Percentiles rank a stretch among this genome's conserved stretches.
Evolutionary conservation across 2,113 vertebrate genomes (phyloP).

Genomic region (Microtus oregoni): DNA sequence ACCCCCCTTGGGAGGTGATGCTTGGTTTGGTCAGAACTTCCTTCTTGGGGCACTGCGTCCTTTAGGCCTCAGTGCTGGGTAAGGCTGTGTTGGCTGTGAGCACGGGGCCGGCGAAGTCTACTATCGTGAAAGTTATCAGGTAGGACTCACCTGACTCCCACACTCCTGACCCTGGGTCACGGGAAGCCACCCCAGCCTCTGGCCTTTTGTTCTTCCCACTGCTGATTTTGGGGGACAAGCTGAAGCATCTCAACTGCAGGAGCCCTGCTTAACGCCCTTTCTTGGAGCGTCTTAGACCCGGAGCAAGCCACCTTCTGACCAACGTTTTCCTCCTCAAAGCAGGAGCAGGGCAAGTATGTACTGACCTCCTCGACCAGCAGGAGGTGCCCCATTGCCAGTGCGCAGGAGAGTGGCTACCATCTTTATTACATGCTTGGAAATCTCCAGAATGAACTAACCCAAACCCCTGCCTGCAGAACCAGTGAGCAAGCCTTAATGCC

Average conservation of each 20-base stretch:
- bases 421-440: background rate
- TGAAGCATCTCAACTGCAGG: rapidly evolving
- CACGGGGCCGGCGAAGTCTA: background rate
- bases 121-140: background rate
- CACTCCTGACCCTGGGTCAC: background rate
- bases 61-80: background rate
- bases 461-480: background rate
- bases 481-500: background rate
- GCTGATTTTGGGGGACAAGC: background rate
- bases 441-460: conserved; percentile 26
- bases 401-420: background rate
- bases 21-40: background rate
- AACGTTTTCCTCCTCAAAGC: background rate
- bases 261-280: background rate
- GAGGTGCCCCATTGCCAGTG: no score
- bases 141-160: background rate
- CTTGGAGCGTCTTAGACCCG: background rate
- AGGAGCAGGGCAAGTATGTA: background rate
- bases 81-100: background rate
- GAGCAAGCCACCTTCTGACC: background rate
- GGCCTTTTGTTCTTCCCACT: background rate
- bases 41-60: background rate
- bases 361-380: background rate
- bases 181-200: background rate
- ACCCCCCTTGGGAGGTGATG: background rate